Evolutionary conservation across 2,113 vertebrate genomes (phyloP).

Genomic region (Ardeotis arabs): DNA sequence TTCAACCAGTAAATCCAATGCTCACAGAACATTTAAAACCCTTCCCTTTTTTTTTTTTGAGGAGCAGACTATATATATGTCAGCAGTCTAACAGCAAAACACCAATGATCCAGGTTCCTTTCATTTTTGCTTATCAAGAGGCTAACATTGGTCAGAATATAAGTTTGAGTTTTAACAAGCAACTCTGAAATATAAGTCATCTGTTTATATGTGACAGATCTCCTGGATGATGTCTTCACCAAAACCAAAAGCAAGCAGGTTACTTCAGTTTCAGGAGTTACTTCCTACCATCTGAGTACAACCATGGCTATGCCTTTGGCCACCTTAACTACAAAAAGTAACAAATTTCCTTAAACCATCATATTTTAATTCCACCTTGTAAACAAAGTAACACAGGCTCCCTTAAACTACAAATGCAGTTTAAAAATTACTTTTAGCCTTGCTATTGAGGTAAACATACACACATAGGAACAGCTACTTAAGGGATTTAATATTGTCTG

Average conservation of each 20-base stretch:
- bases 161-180: neutral
- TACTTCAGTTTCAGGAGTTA: neutral
- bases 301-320: too few relatives aligned
- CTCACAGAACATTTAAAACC: neutral
- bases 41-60: neutral
- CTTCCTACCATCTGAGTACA: neutral
- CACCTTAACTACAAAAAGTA: neutral
- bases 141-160: neutral
- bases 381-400: neutral
- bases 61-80: neutral
- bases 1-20: neutral
- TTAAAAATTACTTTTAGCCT: neutral
- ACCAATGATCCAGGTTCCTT: neutral
- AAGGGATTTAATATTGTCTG: neutral
- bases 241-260: neutral
- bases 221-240: neutral
- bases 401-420: neutral
- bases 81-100: neutral
- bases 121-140: neutral
- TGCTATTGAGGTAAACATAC: neutral
- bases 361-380: neutral
- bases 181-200: neutral
- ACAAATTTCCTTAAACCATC: neutral
- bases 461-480: neutral
- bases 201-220: neutral